Percentiles rank a stretch among this genome's conserved stretches.
These are phyloP conservation scores for Synanthedon myopaeformis DNA, from an alignment of 2,888 invertebrate species.

Conservation along the genomic window DNA sequence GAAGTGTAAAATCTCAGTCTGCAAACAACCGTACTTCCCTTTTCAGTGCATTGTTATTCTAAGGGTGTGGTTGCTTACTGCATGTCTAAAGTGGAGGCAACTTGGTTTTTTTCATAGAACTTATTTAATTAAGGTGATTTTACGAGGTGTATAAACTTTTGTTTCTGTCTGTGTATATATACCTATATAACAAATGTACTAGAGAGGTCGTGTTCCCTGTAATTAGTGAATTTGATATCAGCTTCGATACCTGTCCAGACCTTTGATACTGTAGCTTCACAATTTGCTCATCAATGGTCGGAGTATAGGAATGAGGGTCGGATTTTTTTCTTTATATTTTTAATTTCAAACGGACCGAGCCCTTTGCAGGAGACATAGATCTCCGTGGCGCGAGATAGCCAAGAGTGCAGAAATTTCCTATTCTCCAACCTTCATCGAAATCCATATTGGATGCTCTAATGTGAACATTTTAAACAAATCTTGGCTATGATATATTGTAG, in stretches of 20 bases:
- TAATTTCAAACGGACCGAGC: no score
- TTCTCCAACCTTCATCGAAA: no score
- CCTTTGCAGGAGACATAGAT: no score
- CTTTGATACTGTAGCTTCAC: constrained; percentile 59
- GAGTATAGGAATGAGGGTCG: no score
- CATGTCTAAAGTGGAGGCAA: background rate
- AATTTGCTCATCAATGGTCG: constrained; percentile 38
- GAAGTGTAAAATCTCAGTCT: no score
- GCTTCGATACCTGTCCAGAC: constrained; percentile 41
- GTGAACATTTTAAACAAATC: constrained; percentile 62
- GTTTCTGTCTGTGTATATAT: constrained; percentile 46
- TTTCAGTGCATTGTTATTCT: background rate
- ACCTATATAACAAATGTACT: constrained; percentile 19
- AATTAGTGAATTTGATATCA: constrained; percentile 50
- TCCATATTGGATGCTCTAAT: constrained; percentile 44
- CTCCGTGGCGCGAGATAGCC: no score
- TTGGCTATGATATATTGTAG: constrained; percentile 40
- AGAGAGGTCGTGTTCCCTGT: constrained; percentile 57
- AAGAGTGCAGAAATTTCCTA: no score
- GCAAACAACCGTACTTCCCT: background rate
- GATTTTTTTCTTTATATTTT: no score
- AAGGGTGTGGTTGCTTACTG: background rate
- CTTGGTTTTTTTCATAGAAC: background rate
- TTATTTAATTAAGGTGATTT: constrained; percentile 20
- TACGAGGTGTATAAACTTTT: constrained; percentile 35